Evolutionary conservation across 2,797 vertebrate genomes (phyloP), one percentile per base, ranked within the genome.

Genomic region (Enteromius trimaculatus): DNA sequence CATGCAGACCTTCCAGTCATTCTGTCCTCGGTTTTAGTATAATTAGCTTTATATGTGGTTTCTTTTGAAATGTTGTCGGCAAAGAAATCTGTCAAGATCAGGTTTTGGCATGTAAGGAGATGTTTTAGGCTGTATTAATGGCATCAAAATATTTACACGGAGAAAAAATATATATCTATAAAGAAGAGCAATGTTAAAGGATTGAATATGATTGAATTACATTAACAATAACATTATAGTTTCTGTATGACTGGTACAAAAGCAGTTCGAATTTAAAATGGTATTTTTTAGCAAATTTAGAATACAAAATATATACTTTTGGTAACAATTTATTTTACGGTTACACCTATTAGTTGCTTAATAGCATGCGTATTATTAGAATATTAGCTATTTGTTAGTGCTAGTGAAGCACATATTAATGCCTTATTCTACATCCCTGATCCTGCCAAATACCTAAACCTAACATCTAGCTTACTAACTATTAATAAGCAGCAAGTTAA

Each of bases 21-120:
- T 77, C n/a, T 55, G 34, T 58, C 62, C 47, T 34, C 47, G 26
- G 79, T 84, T 82, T 69, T 74, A 47, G 82, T 1, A 42, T 82
- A 85, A 80, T 80, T 78, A 44, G 71, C 58, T 82, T 82, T 77
- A 80, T 84, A 84, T 84, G 82, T 84, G 72, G 65, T 62, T 84
- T 80, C 79, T 79, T 86, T 86, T 84, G 62, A 79, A 78, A 83
- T 60, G 51, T 7, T 77, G 81, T 68, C 4, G 4, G 34, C 17
- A 14, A 69, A 69, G 14, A 70, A 66, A 65, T 31, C 34, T 19
- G 21, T 64, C 29, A 62, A 75, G 55, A 49, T 47, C 80, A 21
- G 21, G n/a, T 39, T 62, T 75, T 82, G n/a, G 21, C 65, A 14
- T 42, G n/a, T 82, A 23, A 42, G 34, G 31, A 10, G 16, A 70